A percentile compares a stretch with the other conserved stretches of the same genome.
phyloP scores from a whole-genome alignment of 2,888 invertebrate species.

The Autographa pulchrina region DNA sequence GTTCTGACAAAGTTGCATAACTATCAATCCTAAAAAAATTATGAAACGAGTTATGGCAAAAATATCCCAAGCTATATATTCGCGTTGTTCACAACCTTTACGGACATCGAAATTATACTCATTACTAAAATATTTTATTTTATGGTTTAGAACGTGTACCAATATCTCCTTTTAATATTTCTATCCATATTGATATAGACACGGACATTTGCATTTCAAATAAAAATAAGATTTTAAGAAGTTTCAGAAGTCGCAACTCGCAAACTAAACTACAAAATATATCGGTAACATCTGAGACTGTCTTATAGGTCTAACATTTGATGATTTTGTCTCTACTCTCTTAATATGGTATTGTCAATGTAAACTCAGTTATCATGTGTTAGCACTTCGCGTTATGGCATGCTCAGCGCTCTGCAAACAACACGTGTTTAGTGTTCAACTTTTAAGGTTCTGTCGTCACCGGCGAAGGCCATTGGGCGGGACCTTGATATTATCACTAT shows the following conservation, averaged over 20 bases:
- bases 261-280: background rate
- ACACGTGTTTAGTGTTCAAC: slow-evolving; percentile 24
- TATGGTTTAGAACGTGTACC: too few species aligned
- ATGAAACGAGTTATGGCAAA: too few species aligned
- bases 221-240: too few species aligned
- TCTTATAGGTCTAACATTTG: slow-evolving; percentile 1
- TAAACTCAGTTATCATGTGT: slow-evolving; percentile 44
- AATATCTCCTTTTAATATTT: too few species aligned
- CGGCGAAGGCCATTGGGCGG: slow-evolving; percentile 15
- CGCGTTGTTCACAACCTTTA: too few species aligned
- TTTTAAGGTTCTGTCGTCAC: slow-evolving; percentile 18
- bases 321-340: slow-evolving; percentile 9
- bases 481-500: slow-evolving; percentile 23
- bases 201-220: too few species aligned
- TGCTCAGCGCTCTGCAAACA: slow-evolving; percentile 36
- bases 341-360: slow-evolving; percentile 21
- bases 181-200: too few species aligned
- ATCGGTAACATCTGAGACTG: background rate
- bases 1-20: too few species aligned
- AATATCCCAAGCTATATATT: too few species aligned
- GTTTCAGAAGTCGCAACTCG: background rate
- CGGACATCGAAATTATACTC: too few species aligned
- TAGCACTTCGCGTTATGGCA: slow-evolving; percentile 42
- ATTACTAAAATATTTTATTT: too few species aligned
- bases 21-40: too few species aligned